Conservation (phyloP, 2,797 vertebrate species). For the Takifugu rubripes region DNA sequence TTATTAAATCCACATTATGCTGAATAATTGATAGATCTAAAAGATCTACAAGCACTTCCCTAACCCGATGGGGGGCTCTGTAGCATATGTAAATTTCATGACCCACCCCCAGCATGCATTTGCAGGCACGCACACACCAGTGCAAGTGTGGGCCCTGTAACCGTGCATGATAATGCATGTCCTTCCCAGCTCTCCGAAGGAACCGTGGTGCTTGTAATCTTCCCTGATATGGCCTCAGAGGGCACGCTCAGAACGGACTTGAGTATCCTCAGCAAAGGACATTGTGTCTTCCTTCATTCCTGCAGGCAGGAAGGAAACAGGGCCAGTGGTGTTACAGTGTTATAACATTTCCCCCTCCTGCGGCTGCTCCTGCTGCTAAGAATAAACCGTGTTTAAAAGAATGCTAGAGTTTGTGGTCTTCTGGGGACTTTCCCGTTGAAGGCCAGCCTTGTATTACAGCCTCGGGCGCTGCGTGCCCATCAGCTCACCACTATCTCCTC, state of each 20-base stretch:
- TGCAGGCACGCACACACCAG: conserved; percentile 6
- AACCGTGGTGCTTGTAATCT: conserved; percentile 48
- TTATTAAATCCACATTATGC: conserved; percentile 75
- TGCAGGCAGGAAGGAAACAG: conserved; percentile 39
- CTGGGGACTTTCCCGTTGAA: conserved; percentile 27
- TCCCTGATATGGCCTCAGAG: conserved; percentile 50
- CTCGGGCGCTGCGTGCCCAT: conserved; percentile 1
- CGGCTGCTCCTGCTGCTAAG: conserved; percentile 34
- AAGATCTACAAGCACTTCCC: conserved; percentile 73
- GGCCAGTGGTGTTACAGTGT: conserved; percentile 30
- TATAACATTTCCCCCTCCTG: conserved; percentile 12
- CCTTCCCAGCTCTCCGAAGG: conserved; percentile 43
- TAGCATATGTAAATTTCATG: conserved; percentile 71
- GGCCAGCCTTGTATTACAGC: conserved; percentile 5
- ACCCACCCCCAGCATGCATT: conserved; percentile 18
- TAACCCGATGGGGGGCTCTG: conserved; percentile 45
- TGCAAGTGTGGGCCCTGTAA: conserved; percentile 30
- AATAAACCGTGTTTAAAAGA: conserved; percentile 29
- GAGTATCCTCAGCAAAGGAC: conserved; percentile 55
- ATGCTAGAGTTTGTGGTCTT: conserved; percentile 20
- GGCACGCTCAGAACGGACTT: conserved; percentile 25
- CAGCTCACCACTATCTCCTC: conserved; percentile 33
- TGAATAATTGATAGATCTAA: conserved; percentile 76
- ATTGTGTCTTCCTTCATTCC: conserved; percentile 48
- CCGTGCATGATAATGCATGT: conserved; percentile 5